Conservation (phyloP, 2,797 vertebrate species). For the Pseudochromis fuscus region DNA sequence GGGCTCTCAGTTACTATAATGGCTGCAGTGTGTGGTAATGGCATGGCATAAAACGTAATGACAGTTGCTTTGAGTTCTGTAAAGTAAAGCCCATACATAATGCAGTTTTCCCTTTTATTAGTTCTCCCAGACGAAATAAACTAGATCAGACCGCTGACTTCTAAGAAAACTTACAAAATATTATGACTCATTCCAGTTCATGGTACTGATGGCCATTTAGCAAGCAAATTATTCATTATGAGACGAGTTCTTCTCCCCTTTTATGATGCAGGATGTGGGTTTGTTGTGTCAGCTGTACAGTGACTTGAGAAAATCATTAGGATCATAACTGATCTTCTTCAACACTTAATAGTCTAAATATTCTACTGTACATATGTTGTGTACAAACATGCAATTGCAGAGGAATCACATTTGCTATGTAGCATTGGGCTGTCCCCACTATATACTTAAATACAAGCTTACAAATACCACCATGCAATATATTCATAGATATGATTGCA, state of each 20-base stretch:
- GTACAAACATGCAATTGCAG: too few relatives aligned
- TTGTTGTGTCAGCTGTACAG: background rate
- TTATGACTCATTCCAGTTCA: background rate
- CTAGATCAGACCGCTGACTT: background rate
- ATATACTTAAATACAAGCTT: too few relatives aligned
- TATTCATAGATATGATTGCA: too few relatives aligned
- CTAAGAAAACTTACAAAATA: background rate
- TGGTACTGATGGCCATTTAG: background rate
- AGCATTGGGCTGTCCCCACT: too few relatives aligned
- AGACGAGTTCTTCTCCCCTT: background rate
- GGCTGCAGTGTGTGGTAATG: constrained; percentile 17
- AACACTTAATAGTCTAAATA: too few relatives aligned
- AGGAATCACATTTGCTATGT: too few relatives aligned
- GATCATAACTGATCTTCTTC: too few relatives aligned
- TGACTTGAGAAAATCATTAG: too few relatives aligned
- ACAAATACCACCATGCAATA: too few relatives aligned
- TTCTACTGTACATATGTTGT: too few relatives aligned
- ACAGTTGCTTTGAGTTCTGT: constrained; percentile 35
- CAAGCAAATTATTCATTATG: background rate
- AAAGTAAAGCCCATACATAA: constrained; percentile 7
- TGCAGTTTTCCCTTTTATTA: constrained; percentile 2
- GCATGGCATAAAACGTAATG: constrained; percentile 16
- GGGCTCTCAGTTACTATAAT: constrained; percentile 25
- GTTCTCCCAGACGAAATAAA: background rate
- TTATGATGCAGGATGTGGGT: background rate